Percentiles rank a stretch among this genome's conserved stretches.
Evolutionary conservation across 2,797 vertebrate genomes (phyloP).

Genomic region (Lepidocolaptes lacrymiger): DNA sequence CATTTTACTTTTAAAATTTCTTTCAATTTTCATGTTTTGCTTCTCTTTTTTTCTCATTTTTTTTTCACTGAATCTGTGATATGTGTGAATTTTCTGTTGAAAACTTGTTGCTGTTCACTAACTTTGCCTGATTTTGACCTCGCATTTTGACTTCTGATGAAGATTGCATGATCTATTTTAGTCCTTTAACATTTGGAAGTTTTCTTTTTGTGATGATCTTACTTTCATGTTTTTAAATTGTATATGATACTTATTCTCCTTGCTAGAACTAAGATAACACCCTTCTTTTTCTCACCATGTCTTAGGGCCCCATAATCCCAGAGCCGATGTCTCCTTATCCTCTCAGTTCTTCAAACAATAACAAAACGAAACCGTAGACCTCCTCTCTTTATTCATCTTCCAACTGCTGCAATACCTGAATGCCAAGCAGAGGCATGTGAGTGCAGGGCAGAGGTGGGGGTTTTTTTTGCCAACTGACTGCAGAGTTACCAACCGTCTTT

Average conservation of each 20-base stretch:
- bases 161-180: neutral
- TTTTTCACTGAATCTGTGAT: neutral
- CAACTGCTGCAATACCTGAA: neutral
- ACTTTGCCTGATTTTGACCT: neutral
- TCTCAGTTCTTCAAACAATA: neutral
- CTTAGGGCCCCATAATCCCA: neutral
- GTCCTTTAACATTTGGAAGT: neutral
- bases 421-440: neutral
- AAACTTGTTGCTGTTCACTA: neutral
- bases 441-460: accelerated
- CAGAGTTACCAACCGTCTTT: neutral
- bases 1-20: neutral
- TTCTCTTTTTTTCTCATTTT: neutral
- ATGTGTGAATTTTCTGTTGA: neutral
- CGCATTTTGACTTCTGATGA: neutral
- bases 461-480: neutral
- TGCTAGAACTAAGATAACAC: neutral
- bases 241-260: neutral
- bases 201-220: neutral
- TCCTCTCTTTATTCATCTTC: neutral
- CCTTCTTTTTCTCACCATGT: neutral
- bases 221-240: neutral
- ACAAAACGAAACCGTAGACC: neutral
- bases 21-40: neutral
- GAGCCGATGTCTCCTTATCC: neutral